Conservation (phyloP, 2,113 vertebrate genomes). For the Micromys minutus region DNA sequence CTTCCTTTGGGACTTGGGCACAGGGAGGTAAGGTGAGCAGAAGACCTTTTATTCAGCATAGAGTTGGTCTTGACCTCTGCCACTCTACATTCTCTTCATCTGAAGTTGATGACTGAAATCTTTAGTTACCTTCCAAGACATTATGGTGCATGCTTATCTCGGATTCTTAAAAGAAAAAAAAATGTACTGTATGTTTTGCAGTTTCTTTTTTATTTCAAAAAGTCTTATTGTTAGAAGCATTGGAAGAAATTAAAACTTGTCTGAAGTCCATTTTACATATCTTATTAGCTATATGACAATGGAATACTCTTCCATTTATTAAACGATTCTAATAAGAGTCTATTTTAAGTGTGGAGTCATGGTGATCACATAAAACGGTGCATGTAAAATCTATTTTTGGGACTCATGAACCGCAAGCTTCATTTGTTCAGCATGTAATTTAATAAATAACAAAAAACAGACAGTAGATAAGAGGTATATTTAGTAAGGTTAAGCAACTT, state of each 20-base stretch:
- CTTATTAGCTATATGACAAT: not conserved
- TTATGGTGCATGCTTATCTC: not conserved
- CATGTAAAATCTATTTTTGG: not conserved
- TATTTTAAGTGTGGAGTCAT: not conserved
- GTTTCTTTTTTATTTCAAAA: not conserved
- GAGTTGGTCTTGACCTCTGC: not conserved
- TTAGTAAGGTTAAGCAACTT: not conserved
- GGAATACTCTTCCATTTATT: not conserved
- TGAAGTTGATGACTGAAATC: not conserved
- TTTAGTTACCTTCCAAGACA: slow-evolving; percentile 1
- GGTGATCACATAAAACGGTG: not conserved
- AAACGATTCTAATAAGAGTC: not conserved
- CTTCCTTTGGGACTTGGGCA: slow-evolving; percentile 49
- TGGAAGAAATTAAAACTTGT: not conserved
- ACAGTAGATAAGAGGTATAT: not conserved
- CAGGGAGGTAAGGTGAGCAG: slow-evolving; percentile 37
- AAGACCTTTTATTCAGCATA: slow-evolving; percentile 25
- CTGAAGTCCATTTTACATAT: not conserved
- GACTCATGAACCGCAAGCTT: not conserved
- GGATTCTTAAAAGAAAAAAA: not conserved
- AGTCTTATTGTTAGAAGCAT: not conserved
- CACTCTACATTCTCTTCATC: not conserved
- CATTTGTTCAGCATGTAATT: slow-evolving; percentile 25
- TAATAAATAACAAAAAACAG: slow-evolving; percentile 19
- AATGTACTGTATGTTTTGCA: not conserved